Evolutionary conservation across 2,888 invertebrate genomes (phyloP), one percentile per base, ranked within the genome.

Genomic region (Rotaria macrura): DNA sequence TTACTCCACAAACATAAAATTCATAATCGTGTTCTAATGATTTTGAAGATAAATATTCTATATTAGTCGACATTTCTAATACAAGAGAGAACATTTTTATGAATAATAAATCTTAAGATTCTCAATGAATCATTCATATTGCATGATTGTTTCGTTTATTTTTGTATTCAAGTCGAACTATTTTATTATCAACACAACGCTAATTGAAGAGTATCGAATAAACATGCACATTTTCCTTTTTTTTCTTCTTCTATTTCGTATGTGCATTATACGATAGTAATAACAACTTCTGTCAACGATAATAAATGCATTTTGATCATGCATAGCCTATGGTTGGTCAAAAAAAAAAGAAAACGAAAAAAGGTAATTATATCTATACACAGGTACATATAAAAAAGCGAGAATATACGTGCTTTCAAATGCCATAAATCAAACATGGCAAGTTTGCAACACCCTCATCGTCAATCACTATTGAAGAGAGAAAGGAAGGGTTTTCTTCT

Each of bases 231-330:
- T 29, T 17, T 65, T 20, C 5, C 14, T 6, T 14, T 65, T 65
- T 12, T 14, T 12, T 57, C 7, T 34, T 34, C 7, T 65, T 65
- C 38, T 65, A 34, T 34, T 34, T 17, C 38, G 6, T 65, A 65
- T 29, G 7, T 34, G 17, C 57, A 2, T 4, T 47, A 34, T 1
- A 34, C 10, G 3, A 34, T 20, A 34, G 65, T 65, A 38, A 65
- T 65, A 65, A 65, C 20, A 65, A 65, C 65, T 34, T 65, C 65
- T 65, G 65, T 65, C 65, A 65, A 65, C 65, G 65, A 65, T 34
- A 65, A 65, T 65, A 65, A 65, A 65, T 65, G 65, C 65, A 65
- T 65, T 65, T 65, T 65, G 65, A 65, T 65, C 65, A 65, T 65
- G 65, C 34, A 5, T 65, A 34, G 65, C 34, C 17, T 34, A 65